Evolutionary conservation across 2,113 vertebrate species (phyloP), one percentile per base, ranked within the genome.

Genomic region (Amphilophus citrinellus): DNA sequence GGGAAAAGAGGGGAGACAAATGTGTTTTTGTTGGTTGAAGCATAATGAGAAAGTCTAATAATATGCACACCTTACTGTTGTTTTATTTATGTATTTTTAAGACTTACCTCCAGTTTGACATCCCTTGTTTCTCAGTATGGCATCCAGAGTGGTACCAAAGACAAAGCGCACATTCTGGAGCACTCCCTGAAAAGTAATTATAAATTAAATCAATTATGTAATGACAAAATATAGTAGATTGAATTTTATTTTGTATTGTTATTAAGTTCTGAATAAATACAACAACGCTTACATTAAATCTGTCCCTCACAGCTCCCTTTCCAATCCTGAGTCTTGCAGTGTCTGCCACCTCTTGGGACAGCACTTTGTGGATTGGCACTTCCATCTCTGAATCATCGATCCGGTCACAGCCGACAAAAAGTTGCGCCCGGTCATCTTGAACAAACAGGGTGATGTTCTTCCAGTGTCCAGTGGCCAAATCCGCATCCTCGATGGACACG

Each of bases 161-260:
- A 99, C 97, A 92, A 99, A 99, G 47, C 96, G 96, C 89, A 99
- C 97, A 61, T 99, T 99, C 96, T 99, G 98, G 87, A 99, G 97
- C 77, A 97, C 96, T 92, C 98, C 98, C 98, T 99, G 95, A 66
- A 91, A 93, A 91, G 50, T 71, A 30, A 73, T 53, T 27, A 14
- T 32, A 73, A 53, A 73, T 32, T 17, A 50, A 47, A 50, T 50
- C 14, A 15, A 50, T 50, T 50, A 53, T 32, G 30, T 73, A 73
- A 53, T 7, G 17, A 73, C 66, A 53, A 27, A 71, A 20, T 50
- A 71, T 50, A 71, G 42, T 20, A 42, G 42, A 50, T 50, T 71
- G 13, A 20, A 73, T 73, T 6, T 11, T 73, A 53, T 32, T 53
- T 53, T 20, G 10, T 32, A 20, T 53, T 4, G 2, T 2, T 73